Percentiles rank a stretch among this genome's conserved stretches.
These are phyloP conservation scores for Lepidurus couesii DNA, from an alignment of 1,140 invertebrate genomes.

Conservation along the genomic window DNA sequence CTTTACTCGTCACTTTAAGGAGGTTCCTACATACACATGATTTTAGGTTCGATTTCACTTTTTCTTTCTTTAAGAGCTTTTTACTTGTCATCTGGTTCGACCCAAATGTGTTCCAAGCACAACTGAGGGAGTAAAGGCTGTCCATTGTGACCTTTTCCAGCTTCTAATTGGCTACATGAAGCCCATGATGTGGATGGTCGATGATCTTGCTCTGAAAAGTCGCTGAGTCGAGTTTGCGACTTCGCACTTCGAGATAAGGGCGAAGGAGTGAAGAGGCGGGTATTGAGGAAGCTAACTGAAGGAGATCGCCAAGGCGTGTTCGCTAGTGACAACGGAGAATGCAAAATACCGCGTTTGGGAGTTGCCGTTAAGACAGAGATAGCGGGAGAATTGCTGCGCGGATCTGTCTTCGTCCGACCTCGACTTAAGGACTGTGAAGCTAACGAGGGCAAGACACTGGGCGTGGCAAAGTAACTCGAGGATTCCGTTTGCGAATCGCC, in stretches of 20 bases:
- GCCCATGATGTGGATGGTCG: background rate
- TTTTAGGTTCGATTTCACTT: too few relatives aligned
- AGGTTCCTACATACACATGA: slow-evolving; percentile 42
- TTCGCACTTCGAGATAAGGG: background rate
- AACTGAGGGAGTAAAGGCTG: background rate
- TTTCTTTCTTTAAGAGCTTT: too few relatives aligned
- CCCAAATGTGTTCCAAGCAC: background rate
- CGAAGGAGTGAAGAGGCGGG: background rate
- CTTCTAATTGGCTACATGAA: background rate
- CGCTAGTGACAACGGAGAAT: slow-evolving; percentile 38
- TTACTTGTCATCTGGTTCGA: background rate
- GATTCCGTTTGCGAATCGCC: background rate
- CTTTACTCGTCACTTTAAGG: slow-evolving; percentile 53
- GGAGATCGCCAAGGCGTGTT: slow-evolving; percentile 33
- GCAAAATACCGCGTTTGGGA: slow-evolving; percentile 33
- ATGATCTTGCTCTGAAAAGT: background rate
- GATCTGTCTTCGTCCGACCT: background rate
- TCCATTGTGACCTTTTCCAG: background rate
- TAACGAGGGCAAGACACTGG: background rate
- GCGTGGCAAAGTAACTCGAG: background rate
- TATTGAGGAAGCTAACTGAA: slow-evolving; percentile 26
- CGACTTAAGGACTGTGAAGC: background rate
- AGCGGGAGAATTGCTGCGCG: background rate
- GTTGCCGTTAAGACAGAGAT: background rate
- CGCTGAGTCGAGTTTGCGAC: background rate